Base-by-base conservation (phyloP, 2,888 invertebrate species). In the Drosophila incognita region DNA sequence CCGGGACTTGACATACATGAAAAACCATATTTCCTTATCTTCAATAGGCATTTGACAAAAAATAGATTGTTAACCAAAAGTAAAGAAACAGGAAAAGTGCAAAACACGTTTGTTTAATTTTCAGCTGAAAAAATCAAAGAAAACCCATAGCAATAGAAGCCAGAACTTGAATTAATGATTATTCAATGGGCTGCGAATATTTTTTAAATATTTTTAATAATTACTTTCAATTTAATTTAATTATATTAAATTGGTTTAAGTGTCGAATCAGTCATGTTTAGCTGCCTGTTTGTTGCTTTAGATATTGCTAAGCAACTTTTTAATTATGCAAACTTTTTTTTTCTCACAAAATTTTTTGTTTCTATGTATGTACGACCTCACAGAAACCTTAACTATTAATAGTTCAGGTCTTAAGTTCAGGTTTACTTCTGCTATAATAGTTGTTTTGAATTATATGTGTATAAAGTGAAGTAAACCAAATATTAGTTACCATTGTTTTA, bases 401-500 rank as follows among this genome's bases (percentile, higher is more conserved):
- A 21, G 4, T 0, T 2, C 4, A 10, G 2, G 46, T 15, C 2
- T 21, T 7, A 0, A 21, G 2, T 11, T n/a, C 4, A 11, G 1
- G n/a, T 21, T 0, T 5, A n/a, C n/a, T n/a, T n/a, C 10, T 10
- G 10, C 2, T n/a, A 2, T 21, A 11, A 21, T 5, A 11, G 5
- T 42, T 42, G 40, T 21, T 10, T 21, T 42, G 11, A 21, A 21
- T 13, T 5, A 18, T 4, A 4, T 27, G 27, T 27, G 4, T 4
- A 27, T 27, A 27, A 27, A 27, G 27, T 27, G 27, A 27, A 27
- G 27, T 27, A 27, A 27, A 27, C 27, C 27, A 8, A 8, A 36
- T 7, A 18, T 38, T 8, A 38, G 1, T 4, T 7, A 8, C 0
- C 8, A 38, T 18, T 38, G 7, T 38, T 38, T 0, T 3, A 38